Percentiles rank a stretch among this genome's conserved stretches.
Evolutionary conservation across 2,888 invertebrate species (phyloP).

Genomic region (Metacarcinus magister): DNA sequence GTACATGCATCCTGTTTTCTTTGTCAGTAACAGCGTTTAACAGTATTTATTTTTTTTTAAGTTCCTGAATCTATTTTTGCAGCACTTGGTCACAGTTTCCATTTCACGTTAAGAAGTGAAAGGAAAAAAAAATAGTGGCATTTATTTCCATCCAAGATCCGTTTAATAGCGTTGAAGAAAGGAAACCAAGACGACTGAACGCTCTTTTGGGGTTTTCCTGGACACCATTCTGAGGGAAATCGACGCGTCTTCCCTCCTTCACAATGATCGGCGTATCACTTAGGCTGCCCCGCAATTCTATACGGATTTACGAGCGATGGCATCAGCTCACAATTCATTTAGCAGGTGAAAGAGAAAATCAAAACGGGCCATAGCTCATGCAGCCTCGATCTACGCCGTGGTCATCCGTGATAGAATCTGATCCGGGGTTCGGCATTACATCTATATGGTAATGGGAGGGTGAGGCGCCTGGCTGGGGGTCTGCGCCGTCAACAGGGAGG

Average conservation of each 20-base stretch:
- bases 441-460: conserved; percentile 19
- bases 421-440: conserved; percentile 28
- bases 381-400: conserved; percentile 1
- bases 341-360: not conserved
- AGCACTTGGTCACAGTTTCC: not conserved
- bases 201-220: too few species aligned
- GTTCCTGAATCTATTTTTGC: not conserved
- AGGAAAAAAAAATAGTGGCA: not conserved
- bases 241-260: not conserved
- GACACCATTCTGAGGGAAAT: too few species aligned
- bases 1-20: not conserved
- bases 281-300: not conserved
- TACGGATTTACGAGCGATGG: not conserved
- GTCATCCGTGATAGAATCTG: conserved; percentile 18
- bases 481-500: not conserved
- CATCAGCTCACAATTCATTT: conserved; percentile 28
- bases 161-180: not conserved
- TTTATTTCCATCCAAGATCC: not conserved
- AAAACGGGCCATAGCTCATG: not conserved
- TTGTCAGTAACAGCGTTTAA: not conserved
- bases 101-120: not conserved
- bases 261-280: not conserved
- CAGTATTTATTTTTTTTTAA: not conserved
- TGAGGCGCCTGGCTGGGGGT: conserved; percentile 15
- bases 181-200: too few species aligned